Conservation (phyloP, 2,113 vertebrate species). For the Drymodes brunneopygia region DNA sequence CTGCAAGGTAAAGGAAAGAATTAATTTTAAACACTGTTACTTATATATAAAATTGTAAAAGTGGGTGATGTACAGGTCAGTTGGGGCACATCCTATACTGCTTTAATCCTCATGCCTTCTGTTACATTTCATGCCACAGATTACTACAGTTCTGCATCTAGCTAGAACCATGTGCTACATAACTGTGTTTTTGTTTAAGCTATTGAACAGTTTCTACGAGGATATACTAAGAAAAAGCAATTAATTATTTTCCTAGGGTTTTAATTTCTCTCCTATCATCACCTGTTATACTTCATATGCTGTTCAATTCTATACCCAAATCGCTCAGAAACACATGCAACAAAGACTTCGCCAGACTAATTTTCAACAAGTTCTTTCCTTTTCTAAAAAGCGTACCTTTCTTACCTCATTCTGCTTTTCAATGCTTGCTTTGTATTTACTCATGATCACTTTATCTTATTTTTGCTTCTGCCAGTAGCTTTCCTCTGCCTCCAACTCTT, state of each 20-base stretch:
- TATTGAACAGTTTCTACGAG: neutral
- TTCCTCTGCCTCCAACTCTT: neutral
- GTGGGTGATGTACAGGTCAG: neutral
- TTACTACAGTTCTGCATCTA: neutral
- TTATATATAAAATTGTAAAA: neutral
- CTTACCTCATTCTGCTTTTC: neutral
- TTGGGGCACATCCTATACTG: neutral
- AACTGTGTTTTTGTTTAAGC: neutral
- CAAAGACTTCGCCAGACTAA: neutral
- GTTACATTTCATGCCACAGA: neutral
- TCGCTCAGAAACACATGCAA: neutral
- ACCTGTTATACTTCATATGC: neutral
- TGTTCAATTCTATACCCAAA: neutral
- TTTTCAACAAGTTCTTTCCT: neutral
- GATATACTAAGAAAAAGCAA: neutral
- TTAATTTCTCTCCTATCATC: neutral
- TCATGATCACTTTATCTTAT: neutral
- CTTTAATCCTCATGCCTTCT: neutral
- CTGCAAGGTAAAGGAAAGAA: neutral
- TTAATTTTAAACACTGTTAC: neutral
- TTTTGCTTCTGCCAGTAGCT: neutral
- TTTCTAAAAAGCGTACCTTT: neutral
- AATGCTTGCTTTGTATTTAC: neutral
- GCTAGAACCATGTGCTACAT: neutral
- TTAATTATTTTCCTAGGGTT: neutral